Evolutionary conservation across 2,888 invertebrate species (phyloP).

Genomic region (Drosophila neutralis): DNA sequence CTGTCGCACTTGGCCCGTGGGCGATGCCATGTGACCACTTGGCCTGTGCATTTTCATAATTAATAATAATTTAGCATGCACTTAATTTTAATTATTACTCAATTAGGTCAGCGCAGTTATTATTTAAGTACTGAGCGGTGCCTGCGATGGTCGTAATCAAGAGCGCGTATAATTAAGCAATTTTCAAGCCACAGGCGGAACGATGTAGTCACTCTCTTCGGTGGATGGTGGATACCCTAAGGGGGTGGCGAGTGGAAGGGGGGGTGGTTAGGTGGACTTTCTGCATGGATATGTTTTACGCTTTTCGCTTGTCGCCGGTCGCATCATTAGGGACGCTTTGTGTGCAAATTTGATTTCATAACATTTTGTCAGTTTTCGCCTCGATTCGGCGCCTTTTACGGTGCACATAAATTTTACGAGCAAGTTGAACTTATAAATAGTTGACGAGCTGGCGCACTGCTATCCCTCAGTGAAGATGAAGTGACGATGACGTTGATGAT

Average conservation of each 20-base stretch:
- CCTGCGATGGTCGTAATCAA: slow-evolving; percentile 55
- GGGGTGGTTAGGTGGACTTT: not conserved
- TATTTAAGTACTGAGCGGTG: slow-evolving; percentile 56
- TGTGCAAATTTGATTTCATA: slow-evolving; percentile 78
- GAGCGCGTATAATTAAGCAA: slow-evolving; percentile 72
- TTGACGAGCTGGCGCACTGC: slow-evolving; percentile 52
- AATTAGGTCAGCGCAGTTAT: slow-evolving; percentile 75
- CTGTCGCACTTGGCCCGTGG: slow-evolving; percentile 6
- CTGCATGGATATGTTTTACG: slow-evolving; percentile 21
- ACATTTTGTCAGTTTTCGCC: slow-evolving; percentile 73
- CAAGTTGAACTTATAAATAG: slow-evolving; percentile 74
- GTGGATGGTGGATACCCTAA: not conserved
- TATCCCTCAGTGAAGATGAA: slow-evolving; percentile 39
- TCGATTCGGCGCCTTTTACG: slow-evolving; percentile 69
- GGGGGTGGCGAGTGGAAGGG: too few species aligned
- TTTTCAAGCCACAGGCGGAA: slow-evolving; percentile 51
- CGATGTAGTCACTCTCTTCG: not conserved
- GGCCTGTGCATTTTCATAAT: slow-evolving; percentile 59
- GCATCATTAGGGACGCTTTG: slow-evolving; percentile 74
- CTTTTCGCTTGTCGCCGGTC: slow-evolving; percentile 21
- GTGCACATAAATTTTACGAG: slow-evolving; percentile 73
- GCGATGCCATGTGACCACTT: slow-evolving; percentile 18
- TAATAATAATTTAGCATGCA: slow-evolving; percentile 76
- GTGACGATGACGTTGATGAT: slow-evolving; percentile 50
- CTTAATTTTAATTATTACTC: slow-evolving; percentile 78